These are phyloP conservation scores for Phyllopteryx taeniolatus DNA, from an alignment of 2,113 vertebrate genomes.

Conservation along the genomic window DNA sequence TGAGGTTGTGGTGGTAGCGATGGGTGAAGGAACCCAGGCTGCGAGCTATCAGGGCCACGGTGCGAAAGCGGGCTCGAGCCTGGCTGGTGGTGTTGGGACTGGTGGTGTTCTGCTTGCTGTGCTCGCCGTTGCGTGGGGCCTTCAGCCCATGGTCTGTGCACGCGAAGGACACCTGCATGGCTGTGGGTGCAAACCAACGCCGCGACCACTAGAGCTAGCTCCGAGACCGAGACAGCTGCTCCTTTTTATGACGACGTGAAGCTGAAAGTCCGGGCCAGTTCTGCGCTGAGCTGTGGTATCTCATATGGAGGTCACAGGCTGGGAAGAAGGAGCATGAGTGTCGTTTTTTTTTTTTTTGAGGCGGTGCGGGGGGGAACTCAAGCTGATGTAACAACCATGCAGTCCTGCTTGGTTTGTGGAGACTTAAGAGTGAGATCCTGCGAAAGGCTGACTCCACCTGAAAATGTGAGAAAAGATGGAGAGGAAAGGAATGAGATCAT, in stretches of 20 bases:
- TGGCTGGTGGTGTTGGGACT: constrained; percentile 87
- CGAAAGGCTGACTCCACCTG: constrained; percentile 50
- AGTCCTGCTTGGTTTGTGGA: constrained; percentile 27
- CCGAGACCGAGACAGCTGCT: constrained; percentile 3
- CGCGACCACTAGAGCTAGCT: constrained; percentile 12
- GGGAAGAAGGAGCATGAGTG: constrained; percentile 14
- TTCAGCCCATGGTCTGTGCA: constrained; percentile 96
- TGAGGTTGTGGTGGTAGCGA: constrained; percentile 94
- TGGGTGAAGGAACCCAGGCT: constrained; percentile 94
- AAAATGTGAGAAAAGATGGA: constrained; percentile 49
- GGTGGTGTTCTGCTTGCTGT: constrained; percentile 90
- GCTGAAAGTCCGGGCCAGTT: constrained; percentile 30
- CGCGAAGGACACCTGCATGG: constrained; percentile 98
- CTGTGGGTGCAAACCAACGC: constrained; percentile 49
- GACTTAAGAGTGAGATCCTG: constrained; percentile 31
- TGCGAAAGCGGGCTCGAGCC: constrained; percentile 90
- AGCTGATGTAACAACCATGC: constrained; percentile 19
- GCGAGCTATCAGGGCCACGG: constrained; percentile 94
- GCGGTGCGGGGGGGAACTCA: constrained; percentile 8
- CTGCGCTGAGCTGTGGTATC: constrained; percentile 17
- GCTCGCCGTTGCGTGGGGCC: constrained; percentile 85
- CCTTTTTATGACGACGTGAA: constrained; percentile 21
- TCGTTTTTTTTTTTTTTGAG: constrained; percentile 4
- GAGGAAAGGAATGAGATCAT: constrained; percentile 43
- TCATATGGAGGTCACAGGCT: constrained; percentile 31